These are phyloP conservation scores for Coryphaenoides rupestris DNA, from an alignment of 2,113 vertebrate genomes.

Conservation along the genomic window DNA sequence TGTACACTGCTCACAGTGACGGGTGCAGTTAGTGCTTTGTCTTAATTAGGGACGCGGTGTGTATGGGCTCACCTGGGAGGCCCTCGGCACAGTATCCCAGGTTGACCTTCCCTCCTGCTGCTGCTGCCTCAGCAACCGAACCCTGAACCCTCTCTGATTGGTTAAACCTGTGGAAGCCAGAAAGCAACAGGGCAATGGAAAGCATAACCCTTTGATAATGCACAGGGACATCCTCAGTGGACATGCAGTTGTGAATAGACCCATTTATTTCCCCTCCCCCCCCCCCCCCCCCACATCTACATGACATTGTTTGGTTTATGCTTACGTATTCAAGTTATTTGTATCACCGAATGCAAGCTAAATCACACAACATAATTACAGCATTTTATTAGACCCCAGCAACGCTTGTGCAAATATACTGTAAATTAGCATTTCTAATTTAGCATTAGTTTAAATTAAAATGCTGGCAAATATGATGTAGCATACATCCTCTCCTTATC, in stretches of 20 bases:
- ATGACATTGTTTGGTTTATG: neutral
- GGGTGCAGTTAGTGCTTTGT: no score
- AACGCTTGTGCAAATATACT: no score
- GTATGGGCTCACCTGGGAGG: conserved; percentile 29
- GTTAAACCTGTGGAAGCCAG: conserved; percentile 44
- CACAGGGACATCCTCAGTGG: conserved; percentile 27
- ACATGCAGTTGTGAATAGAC: conserved; percentile 7
- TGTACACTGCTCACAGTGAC: no score
- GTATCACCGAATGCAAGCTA: conserved; percentile 6
- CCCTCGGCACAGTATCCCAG: conserved; percentile 49
- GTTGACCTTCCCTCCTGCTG: conserved; percentile 52
- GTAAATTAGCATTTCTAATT: no score
- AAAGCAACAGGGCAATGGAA: conserved; percentile 25
- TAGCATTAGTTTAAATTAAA: conserved; percentile 11
- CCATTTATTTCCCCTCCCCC: conserved; percentile 33
- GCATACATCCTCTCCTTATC: conserved; percentile 18
- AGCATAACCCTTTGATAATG: conserved; percentile 28
- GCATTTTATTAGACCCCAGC: conserved; percentile 27
- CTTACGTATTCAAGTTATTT: neutral
- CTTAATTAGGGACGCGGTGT: no score
- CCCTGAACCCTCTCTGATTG: conserved; percentile 28
- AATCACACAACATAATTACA: conserved; percentile 24
- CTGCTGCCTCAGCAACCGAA: conserved; percentile 32
- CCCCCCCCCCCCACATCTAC: conserved; percentile 1
- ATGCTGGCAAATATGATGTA: conserved; percentile 22